A percentile compares a stretch with the other conserved stretches of the same genome.
Conservation (phyloP, 2,113 vertebrate genomes). For the Etheostoma spectabile region DNA sequence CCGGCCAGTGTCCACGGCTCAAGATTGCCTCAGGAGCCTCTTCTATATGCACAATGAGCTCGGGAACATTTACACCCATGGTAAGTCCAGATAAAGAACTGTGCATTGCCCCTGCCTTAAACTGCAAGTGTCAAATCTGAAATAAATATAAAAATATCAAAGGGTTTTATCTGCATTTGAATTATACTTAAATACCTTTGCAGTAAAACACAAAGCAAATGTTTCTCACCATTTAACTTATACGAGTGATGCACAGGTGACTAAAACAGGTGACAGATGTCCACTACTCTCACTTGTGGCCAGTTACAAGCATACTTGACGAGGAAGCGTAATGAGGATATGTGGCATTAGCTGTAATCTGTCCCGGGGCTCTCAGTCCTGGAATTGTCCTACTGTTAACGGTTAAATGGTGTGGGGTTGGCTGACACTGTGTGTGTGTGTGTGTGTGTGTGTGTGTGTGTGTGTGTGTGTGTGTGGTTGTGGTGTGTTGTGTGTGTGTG, state of each 20-base stretch:
- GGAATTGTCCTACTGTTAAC: constrained; percentile 67
- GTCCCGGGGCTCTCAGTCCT: constrained; percentile 65
- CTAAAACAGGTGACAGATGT: constrained; percentile 24
- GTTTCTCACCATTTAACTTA: not conserved
- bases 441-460: not conserved
- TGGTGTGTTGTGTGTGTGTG: too few relatives aligned
- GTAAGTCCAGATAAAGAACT: constrained; percentile 77
- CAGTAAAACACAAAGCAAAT: not conserved
- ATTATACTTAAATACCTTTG: not conserved
- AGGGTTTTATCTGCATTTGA: not conserved
- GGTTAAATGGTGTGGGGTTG: not conserved
- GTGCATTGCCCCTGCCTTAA: not conserved
- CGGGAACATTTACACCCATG: constrained; percentile 94
- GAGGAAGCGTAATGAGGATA: constrained; percentile 73
- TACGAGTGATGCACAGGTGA: not conserved
- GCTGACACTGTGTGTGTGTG: constrained; percentile 7
- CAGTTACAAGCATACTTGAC: constrained; percentile 51
- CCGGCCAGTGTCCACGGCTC: constrained; percentile 87
- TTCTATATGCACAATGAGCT: constrained; percentile 95
- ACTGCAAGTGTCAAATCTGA: not conserved
- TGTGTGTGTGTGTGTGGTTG: not conserved
- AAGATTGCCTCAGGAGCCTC: constrained; percentile 89
- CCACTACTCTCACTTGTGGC: constrained; percentile 71
- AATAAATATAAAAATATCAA: not conserved
- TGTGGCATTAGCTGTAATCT: constrained; percentile 81